Percentiles rank a stretch among this genome's conserved stretches.
These are phyloP conservation scores for Perca fluviatilis DNA, from an alignment of 2,113 vertebrate species.

Conservation along the genomic window DNA sequence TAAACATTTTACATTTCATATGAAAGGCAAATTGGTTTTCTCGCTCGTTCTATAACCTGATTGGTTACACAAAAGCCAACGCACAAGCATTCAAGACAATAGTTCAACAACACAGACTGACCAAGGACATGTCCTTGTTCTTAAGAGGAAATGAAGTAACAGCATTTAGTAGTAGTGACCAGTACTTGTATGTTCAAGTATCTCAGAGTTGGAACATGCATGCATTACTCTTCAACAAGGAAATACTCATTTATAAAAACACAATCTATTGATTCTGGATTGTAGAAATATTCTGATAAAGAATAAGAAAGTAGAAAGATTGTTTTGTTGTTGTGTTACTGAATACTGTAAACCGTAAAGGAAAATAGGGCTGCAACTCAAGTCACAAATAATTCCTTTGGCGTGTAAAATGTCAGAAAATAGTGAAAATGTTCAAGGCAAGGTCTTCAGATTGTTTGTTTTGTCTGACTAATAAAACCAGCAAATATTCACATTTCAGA, in stretches of 20 bases:
- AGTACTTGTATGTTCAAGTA: neutral
- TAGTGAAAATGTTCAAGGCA: no score
- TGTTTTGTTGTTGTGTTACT: neutral
- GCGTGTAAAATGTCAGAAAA: no score
- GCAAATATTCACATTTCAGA: neutral
- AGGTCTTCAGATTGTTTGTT: no score
- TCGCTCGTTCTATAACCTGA: neutral
- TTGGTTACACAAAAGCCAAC: neutral
- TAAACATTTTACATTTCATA: slow-evolving; percentile 17
- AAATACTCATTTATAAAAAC: neutral
- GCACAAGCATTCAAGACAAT: neutral
- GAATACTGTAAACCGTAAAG: neutral
- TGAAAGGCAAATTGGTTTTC: neutral
- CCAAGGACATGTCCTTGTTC: neutral
- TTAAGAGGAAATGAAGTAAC: neutral
- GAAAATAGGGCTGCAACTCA: no score
- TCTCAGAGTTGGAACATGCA: neutral
- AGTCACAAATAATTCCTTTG: no score
- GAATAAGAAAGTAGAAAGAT: neutral
- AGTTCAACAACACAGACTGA: neutral
- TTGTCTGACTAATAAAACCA: no score
- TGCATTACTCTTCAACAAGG: neutral
- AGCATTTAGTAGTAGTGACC: neutral
- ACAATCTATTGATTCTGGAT: neutral
- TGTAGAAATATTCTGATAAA: neutral